A percentile compares a stretch with the other conserved stretches of the same genome.
These are phyloP conservation scores for Plecturocebus donacophilus DNA, from an alignment of 2,113 vertebrate species.

Conservation along the genomic window DNA sequence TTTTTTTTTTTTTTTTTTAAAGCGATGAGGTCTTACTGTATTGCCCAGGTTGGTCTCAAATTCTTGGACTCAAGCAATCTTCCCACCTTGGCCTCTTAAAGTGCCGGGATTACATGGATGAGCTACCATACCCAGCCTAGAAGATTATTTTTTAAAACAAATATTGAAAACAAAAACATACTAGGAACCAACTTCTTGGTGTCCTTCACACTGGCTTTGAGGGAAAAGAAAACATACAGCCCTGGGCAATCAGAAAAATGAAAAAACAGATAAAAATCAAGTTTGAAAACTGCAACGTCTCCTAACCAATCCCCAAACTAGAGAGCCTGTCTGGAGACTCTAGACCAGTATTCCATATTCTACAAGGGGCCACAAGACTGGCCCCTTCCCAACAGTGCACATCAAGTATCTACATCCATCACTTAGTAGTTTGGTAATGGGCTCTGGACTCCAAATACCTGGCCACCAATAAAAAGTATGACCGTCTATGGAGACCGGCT, in stretches of 20 bases:
- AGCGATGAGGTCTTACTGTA: background rate
- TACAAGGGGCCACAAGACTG: background rate
- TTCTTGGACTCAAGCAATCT: no score
- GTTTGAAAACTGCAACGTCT: background rate
- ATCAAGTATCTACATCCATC: background rate
- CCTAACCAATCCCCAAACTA: background rate
- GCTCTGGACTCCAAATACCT: background rate
- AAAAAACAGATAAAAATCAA: background rate
- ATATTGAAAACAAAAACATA: background rate
- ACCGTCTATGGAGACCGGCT: background rate
- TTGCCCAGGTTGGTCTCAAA: no score
- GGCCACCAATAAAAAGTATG: background rate
- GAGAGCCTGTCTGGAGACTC: background rate
- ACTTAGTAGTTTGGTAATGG: fast-evolving
- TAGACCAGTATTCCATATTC: background rate
- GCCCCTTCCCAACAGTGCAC: background rate
- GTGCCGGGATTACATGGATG: no score
- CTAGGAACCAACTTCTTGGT: background rate
- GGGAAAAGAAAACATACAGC: background rate
- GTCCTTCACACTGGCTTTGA: background rate
- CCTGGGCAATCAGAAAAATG: background rate
- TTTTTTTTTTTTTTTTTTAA: background rate
- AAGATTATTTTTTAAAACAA: background rate
- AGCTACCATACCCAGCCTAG: no score
- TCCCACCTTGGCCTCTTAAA: no score